Conservation (phyloP, 2,113 vertebrate species). For the Pelecanus crispus region DNA sequence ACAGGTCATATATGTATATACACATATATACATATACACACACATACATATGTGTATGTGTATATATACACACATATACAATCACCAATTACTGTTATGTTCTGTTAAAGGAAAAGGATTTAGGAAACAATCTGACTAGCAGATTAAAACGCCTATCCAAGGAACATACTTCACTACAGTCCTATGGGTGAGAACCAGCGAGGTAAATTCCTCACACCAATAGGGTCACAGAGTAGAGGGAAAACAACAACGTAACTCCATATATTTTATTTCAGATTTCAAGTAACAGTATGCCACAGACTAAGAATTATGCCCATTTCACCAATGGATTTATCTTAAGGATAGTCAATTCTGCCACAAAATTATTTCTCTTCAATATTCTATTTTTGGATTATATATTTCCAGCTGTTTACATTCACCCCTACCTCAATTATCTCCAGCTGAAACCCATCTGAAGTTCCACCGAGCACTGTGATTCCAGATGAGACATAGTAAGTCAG, state of each 20-base stretch:
- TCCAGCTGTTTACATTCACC: background rate
- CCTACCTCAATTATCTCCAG: background rate
- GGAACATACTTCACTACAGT: background rate
- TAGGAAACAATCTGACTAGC: conserved; percentile 38
- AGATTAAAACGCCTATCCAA: conserved; percentile 18
- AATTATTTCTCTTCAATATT: background rate
- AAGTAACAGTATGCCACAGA: conserved; percentile 12
- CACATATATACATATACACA: conserved; percentile 16
- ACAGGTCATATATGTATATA: conserved; percentile 1
- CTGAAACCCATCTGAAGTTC: background rate
- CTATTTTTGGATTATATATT: background rate
- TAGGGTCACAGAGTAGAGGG: background rate
- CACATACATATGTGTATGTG: background rate
- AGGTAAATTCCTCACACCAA: background rate
- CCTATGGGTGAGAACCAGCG: background rate
- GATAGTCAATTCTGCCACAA: background rate
- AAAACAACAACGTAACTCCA: background rate
- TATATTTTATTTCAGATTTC: conserved; percentile 8
- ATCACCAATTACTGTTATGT: background rate
- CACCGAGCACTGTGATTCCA: background rate
- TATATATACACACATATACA: background rate
- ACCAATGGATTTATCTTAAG: background rate
- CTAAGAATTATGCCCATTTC: background rate
- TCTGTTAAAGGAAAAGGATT: background rate
- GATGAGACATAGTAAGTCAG: background rate